A percentile compares a stretch with the other conserved stretches of the same genome.
Conservation (phyloP, 2,888 invertebrate species). For the Thymelicus sylvestris region DNA sequence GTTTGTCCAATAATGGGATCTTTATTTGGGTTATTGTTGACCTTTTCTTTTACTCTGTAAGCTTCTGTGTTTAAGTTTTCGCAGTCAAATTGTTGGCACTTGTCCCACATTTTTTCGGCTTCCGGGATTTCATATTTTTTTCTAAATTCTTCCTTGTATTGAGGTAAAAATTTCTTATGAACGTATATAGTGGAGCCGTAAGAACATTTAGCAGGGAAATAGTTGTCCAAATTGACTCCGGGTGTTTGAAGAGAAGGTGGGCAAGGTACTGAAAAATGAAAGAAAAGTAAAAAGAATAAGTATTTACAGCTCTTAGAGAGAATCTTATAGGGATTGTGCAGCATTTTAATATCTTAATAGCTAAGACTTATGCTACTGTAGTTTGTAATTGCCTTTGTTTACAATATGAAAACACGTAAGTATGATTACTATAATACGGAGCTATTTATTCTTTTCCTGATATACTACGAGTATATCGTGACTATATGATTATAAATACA, state of each 20-base stretch:
- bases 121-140: conserved; percentile 27
- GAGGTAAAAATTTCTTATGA: conserved; percentile 63
- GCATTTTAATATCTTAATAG: conserved; percentile 11
- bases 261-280: conserved; percentile 7
- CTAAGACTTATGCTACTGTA: not conserved
- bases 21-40: conserved; percentile 47
- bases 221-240: conserved; percentile 66
- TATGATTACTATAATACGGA: not conserved
- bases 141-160: conserved; percentile 27
- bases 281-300: not conserved
- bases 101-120: conserved; percentile 49
- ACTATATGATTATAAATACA: no score
- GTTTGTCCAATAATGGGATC: conserved; percentile 66
- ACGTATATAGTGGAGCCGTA: conserved; percentile 67
- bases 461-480: no score
- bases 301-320: not conserved
- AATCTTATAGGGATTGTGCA: not conserved
- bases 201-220: conserved; percentile 60
- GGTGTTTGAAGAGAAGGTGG: conserved; percentile 44
- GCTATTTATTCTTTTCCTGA: no score
- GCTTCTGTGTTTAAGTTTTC: conserved; percentile 43
- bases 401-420: not conserved
- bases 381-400: not conserved
- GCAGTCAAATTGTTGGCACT: conserved; percentile 55
- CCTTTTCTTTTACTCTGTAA: conserved; percentile 44